Percentiles rank a stretch among this genome's conserved stretches.
Conservation (phyloP, 2,888 invertebrate genomes). For the Trilocha varians region DNA sequence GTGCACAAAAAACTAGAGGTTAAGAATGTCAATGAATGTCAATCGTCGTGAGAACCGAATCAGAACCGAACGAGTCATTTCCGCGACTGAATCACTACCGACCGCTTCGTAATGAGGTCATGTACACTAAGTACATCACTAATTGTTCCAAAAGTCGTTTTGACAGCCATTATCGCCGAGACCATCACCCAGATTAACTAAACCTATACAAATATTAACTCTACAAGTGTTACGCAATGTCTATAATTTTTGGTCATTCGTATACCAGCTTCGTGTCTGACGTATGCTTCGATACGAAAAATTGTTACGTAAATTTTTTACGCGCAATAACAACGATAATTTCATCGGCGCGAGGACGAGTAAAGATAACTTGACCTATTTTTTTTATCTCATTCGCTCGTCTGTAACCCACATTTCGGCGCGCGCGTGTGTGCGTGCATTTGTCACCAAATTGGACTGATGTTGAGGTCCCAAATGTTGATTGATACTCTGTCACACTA, state of each 20-base stretch:
- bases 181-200: not conserved
- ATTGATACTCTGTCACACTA: conserved; percentile 1
- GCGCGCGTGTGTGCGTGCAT: conserved; percentile 42
- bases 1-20: not conserved
- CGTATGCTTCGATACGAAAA: conserved; percentile 6
- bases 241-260: not conserved
- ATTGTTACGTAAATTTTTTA: conserved; percentile 54
- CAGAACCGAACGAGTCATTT: conserved; percentile 1
- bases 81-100: conserved; percentile 2
- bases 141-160: conserved; percentile 1
- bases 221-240: not conserved
- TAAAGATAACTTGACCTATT: conserved; percentile 72
- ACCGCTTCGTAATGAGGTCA: conserved; percentile 1
- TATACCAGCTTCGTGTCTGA: not conserved
- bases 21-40: not conserved
- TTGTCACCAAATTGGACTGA: conserved; percentile 43
- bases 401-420: conserved; percentile 60
- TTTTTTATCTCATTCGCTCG: conserved; percentile 64
- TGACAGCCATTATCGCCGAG: conserved; percentile 1
- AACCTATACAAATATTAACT: conserved; percentile 5
- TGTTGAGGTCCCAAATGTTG: conserved; percentile 25
- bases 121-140: not conserved
- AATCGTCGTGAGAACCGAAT: not conserved
- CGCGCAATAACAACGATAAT: conserved; percentile 64
- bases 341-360: conserved; percentile 66